Base-by-base conservation (phyloP, 2,888 invertebrate species). In the Oscheius onirici region DNA sequence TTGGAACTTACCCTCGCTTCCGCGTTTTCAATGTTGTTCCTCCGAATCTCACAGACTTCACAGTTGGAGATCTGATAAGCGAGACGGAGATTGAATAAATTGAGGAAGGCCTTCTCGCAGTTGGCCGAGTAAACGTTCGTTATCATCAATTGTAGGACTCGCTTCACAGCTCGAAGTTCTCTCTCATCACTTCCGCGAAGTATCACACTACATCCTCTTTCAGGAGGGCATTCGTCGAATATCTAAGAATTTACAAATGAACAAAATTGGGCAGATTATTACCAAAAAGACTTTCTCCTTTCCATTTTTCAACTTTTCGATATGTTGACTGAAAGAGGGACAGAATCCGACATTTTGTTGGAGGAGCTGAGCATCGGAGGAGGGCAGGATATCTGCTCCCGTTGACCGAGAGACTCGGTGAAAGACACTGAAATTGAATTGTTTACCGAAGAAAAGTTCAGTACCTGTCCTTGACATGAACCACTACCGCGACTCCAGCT, bases 111-210 rank as follows among this genome's bases (percentile, higher is more conserved):
- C 84, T 93, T 92, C 88, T 99, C 97, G 52, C 97, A 89, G 60
- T 93, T 91, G 92, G 95, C 94, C 83, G 96, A 96, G 88, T 97
- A 97, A 44, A 92, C 91, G 0, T 93, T 92, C 73, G 93, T 93
- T 0, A 95, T 71, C 69, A 80, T 55, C 91, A 90, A 95, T 91
- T 79, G 71, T 6, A 85, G 46, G 13, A 86, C 77, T 57, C 82
- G 69, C 54, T 86, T 86, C 17, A 84, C 85, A 0, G 84, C 81
- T 3, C 71, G 61, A n/a, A 87, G 67, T 54, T 87, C 84, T 17
- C 75, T 66, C 0, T 91, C 90, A 0, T 91, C 91, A 1, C 90
- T 91, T 0, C 95, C 95, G n/a, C 95, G 91, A 1, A 97, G 89
- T 2, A 95, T 88, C 52, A 97, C 92, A 20, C 95, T 94, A 79